Percentiles rank a stretch among this genome's conserved stretches.
Conservation (phyloP, 2,113 vertebrate genomes). For the Spheniscus mendiculus region DNA sequence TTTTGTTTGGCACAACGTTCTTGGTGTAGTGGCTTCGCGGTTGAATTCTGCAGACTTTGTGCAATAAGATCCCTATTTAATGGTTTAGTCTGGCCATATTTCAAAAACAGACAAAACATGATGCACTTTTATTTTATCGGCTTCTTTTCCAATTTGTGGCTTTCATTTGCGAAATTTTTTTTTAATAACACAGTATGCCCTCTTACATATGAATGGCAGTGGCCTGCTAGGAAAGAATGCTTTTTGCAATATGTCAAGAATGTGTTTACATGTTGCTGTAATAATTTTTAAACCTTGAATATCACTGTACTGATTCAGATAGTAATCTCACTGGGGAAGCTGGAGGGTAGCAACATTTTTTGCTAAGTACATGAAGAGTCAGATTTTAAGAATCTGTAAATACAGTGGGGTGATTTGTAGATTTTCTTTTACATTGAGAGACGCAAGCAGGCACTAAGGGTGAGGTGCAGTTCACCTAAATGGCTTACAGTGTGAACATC, state of each 20-base stretch:
- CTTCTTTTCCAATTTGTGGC: conserved; percentile 36
- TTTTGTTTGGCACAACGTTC: conserved; percentile 71
- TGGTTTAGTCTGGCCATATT: conserved; percentile 65
- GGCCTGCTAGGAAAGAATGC: neutral
- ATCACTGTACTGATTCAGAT: neutral
- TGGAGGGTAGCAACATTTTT: neutral
- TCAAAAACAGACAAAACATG: conserved; percentile 66
- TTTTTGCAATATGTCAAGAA: neutral
- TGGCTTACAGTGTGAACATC: neutral
- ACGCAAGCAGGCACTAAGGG: neutral
- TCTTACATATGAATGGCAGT: neutral
- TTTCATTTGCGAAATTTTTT: neutral
- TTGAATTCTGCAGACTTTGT: conserved; percentile 71
- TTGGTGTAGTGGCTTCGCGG: conserved; percentile 52
- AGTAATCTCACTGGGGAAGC: neutral
- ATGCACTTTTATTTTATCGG: conserved; percentile 55
- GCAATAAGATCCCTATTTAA: conserved; percentile 73
- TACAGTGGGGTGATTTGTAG: neutral
- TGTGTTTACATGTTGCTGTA: neutral
- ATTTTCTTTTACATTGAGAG: neutral
- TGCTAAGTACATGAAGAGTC: neutral
- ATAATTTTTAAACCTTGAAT: neutral
- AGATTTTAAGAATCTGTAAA: neutral
- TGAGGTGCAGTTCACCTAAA: neutral
- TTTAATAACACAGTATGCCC: neutral